Evolutionary conservation across 1,140 invertebrate genomes (phyloP), one percentile per base, ranked within the genome.

Genomic region (Drosophila athabasca): DNA sequence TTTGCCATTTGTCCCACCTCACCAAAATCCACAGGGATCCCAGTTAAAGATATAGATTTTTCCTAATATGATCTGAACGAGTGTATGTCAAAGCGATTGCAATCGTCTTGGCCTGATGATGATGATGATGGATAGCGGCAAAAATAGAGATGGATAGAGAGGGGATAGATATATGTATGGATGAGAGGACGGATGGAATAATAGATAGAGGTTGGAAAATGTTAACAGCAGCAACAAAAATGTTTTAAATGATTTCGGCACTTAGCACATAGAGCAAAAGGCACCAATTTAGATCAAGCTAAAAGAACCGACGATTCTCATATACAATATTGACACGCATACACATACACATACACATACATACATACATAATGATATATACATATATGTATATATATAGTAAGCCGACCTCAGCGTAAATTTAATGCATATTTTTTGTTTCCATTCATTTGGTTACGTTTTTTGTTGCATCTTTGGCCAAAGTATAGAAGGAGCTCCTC

Each of bases 211-310:
- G 71, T 24, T 71, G 75, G 46, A 50, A 65, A 72, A 72, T 71
- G 80, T 79, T 84, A 79, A 68, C 75, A 79, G 65, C 70, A 57
- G 62, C 66, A 80, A 67, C 72, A 66, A 71, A 65, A 76, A 80
- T 76, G 80, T 84, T 84, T 85, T 81, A 85, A 66, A 85, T 85
- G 78, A 62, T 85, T 80, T 69, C 55, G 79, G 80, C 80, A 83
- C 80, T 61, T 82, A 83, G 80, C 76, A 83, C 81, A 65, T 85
- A 80, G 72, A 80, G 26, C 74, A 78, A 59, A 79, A 75, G 54
- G 71, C 79, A 83, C 65, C 80, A 85, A 84, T 76, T 85, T 84
- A 76, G 66, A 76, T 66, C 68, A 83, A 85, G 61, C 65, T 19
- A 49, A 60, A 83, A 49, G 65, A 82, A 62, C 41, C 57, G 67